Base-by-base conservation (phyloP, 2,797 vertebrate species). In the Remorina albescens region DNA sequence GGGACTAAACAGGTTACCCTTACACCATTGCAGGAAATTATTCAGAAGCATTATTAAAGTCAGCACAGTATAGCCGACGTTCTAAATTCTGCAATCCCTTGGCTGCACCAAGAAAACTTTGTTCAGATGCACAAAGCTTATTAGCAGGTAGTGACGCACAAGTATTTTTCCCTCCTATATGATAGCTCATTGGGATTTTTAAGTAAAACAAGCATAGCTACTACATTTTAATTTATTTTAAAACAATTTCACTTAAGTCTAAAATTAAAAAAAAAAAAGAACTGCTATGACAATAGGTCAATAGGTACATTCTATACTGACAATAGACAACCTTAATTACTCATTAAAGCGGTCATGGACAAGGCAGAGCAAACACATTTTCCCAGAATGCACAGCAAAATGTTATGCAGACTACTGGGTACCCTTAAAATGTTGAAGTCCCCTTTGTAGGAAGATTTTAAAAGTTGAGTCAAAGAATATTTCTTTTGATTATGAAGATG, bases 21-120 rank as follows among this genome's bases (percentile, higher is more conserved):
- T 16, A 32, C 55, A 28, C 79, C 74, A 75, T 80, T 87, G 66
- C 46, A 80, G 78, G 71, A 89, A 85, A 90, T 90, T 70, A 86
- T 86, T 90, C 71, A 74, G 56, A 56, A 66, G 37, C 60, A 70
- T 74, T 86, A 78, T 86, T 85, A 81, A 73, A 86, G 75, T 67
- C 69, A 62, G 63, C 65, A 57, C 41, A 55, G 47, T 69, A 60
- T 30, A 71, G 75, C 67, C 71, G 66, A 80, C 75, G 41, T 65
- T 67, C 60, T 74, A 28, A 28, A 57, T 76, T 70, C 54, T 74
- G 28, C 42, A 56, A 26, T 77, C 63, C 60, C 62, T 36, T 71
- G 63, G 72, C 51, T 85, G 44, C 30, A 28, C 67, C 39, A 30
- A 66, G 7, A n/a, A 32, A 37, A 57, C 62, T 67, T 58, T 60